A percentile compares a stretch with the other conserved stretches of the same genome.
These are phyloP conservation scores for Dasysyrphus albostriatus DNA, from an alignment of 2,888 invertebrate species.

Conservation along the genomic window DNA sequence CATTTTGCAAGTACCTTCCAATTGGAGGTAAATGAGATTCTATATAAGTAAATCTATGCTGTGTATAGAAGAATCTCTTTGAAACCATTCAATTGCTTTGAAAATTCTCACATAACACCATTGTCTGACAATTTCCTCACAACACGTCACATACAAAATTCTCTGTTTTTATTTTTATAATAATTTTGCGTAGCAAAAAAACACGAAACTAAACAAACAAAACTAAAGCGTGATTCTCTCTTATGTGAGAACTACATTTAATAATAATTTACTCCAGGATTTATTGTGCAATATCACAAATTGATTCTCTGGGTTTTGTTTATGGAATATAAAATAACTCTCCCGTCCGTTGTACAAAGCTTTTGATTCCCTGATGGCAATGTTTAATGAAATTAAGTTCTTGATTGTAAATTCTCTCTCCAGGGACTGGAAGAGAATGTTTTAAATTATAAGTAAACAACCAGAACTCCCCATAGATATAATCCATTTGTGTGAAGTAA, in stretches of 20 bases:
- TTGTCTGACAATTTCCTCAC: constrained; percentile 58
- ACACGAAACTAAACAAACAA: not conserved
- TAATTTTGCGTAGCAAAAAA: not conserved
- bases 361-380: not conserved
- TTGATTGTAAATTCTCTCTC: constrained; percentile 16
- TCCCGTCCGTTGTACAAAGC: not conserved
- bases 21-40: constrained; percentile 28
- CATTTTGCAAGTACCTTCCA: constrained; percentile 47
- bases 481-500: not conserved
- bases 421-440: not conserved
- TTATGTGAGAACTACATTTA: not conserved
- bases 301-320: not conserved
- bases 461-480: not conserved
- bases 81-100: constrained; percentile 67
- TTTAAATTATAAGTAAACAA: not conserved
- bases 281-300: not conserved
- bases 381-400: constrained; percentile 19
- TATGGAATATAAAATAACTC: not conserved
- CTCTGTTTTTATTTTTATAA: not conserved
- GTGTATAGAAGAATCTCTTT: constrained; percentile 21
- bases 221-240: not conserved
- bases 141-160: constrained; percentile 38
- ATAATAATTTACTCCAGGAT: not conserved
- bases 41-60: not conserved
- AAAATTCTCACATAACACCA: constrained; percentile 63